A percentile compares a stretch with the other conserved stretches of the same genome.
These are phyloP conservation scores for Aspidiotus destructor DNA, from an alignment of 2,888 invertebrate genomes.

Conservation along the genomic window DNA sequence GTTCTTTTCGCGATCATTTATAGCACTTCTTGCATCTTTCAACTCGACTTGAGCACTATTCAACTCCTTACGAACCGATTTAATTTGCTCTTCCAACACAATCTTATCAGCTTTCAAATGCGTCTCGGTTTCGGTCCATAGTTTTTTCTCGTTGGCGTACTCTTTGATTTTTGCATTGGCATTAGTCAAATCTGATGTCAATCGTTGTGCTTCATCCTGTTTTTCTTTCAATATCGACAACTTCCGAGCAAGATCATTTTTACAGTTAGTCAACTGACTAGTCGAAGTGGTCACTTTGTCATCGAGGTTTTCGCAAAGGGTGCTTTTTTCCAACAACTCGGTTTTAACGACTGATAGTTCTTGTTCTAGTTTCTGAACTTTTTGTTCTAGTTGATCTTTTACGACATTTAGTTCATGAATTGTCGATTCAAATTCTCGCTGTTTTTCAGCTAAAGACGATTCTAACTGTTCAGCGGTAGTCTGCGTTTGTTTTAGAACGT, in stretches of 20 bases:
- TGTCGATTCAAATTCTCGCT: slow-evolving; percentile 17
- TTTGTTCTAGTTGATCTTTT: neutral
- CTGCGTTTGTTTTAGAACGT: slow-evolving; percentile 4
- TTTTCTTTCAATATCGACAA: neutral
- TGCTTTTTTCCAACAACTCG: neutral
- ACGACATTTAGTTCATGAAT: neutral
- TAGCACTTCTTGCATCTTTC: slow-evolving; percentile 10
- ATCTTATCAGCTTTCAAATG: slow-evolving; percentile 26
- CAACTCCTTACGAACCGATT: slow-evolving; percentile 17
- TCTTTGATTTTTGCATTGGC: slow-evolving; percentile 7
- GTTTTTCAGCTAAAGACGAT: slow-evolving; percentile 11
- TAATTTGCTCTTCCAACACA: slow-evolving; percentile 20
- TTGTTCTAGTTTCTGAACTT: neutral
- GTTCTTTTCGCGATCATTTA: neutral
- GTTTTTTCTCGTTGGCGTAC: slow-evolving; percentile 7
- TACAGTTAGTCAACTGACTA: neutral
- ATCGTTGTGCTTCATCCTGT: neutral
- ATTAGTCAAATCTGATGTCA: neutral
- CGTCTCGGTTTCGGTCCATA: slow-evolving; percentile 14
- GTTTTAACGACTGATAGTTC: neutral
- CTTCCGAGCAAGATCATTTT: neutral
- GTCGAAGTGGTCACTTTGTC: neutral
- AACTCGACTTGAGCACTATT: slow-evolving; percentile 15
- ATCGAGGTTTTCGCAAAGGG: neutral
- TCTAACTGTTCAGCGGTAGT: slow-evolving; percentile 15